phyloP scores from a whole-genome alignment of 2,888 invertebrate species.

The Agrotis ipsilon region DNA sequence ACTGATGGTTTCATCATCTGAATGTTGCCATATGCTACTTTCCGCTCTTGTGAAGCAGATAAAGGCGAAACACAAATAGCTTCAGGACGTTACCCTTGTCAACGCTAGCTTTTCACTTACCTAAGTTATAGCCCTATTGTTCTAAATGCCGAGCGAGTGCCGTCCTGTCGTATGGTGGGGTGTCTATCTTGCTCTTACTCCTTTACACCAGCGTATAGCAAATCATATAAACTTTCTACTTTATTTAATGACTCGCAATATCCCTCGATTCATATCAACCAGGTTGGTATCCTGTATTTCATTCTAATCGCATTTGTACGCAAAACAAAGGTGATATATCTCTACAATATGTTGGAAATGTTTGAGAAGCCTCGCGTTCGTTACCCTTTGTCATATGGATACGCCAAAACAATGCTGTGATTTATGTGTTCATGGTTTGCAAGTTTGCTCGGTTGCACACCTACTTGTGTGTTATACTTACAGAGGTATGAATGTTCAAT shows the following conservation, averaged over 20 bases:
- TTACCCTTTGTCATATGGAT: constrained; percentile 74
- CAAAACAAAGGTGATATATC: constrained; percentile 56
- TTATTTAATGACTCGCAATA: constrained; percentile 58
- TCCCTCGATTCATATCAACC: constrained; percentile 22
- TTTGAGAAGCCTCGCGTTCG: constrained; percentile 69
- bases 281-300: constrained; percentile 56
- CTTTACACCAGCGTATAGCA: constrained; percentile 44
- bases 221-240: constrained; percentile 63
- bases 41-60: constrained; percentile 62
- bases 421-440: constrained; percentile 77
- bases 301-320: constrained; percentile 56
- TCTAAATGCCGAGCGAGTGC: constrained; percentile 72
- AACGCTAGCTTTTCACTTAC: constrained; percentile 83
- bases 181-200: constrained; percentile 62
- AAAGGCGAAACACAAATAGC: constrained; percentile 78
- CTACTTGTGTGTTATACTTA: constrained; percentile 44
- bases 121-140: constrained; percentile 83
- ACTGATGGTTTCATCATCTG: constrained; percentile 49
- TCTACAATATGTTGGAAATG: constrained; percentile 56
- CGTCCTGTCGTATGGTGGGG: constrained; percentile 56
- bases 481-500: constrained; percentile 56
- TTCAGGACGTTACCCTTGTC: constrained; percentile 83
- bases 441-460: constrained; percentile 63
- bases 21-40: constrained; percentile 61
- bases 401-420: constrained; percentile 80